Evolutionary conservation across 2,797 vertebrate species (phyloP), one percentile per base, ranked within the genome.

Genomic region (Anguilla marmorata): DNA sequence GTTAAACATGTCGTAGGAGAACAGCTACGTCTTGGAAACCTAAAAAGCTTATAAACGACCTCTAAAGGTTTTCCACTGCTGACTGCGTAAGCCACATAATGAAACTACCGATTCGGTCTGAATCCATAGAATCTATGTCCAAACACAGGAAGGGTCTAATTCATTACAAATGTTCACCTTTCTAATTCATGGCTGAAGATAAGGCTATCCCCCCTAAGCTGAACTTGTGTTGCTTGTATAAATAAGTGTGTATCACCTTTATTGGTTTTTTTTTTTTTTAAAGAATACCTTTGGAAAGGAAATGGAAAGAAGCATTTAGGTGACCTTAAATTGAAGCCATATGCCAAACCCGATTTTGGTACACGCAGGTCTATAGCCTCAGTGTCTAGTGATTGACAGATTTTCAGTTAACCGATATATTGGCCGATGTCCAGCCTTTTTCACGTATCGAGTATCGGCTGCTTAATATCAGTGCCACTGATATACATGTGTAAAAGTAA

Each of bases 1-100:
- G 83, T 74, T 88, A 56, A 88, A 63, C 60, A 52, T 74, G 33
- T 54, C 87, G 63, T 12, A 7, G 11, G 82, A 66, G 9, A 52
- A 60, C 33, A 41, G 52, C 85, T 85, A 85, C 30, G 21, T 41
- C 19, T 79, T 7, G 37, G 54, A 21, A 56, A 72, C 66, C 56
- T 76, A 37, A 1, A 12, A 21, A 37, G 74, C 30, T 41, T 82
- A n/a, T 48, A 21, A 45, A 80, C 45, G 16, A 80, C 19, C 11
- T 50, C 7, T 48, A 82, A 82, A 76, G 16, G 3, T 41, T 19
- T 76, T 14, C n/a, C 33, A 76, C 11, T 24, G 19, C 45, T n/a
- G 4, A 45, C 5, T 45, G 76, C 21, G 30, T 41, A 45, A 16
- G 41, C 19, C 72, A 76, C 27, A 80, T 45, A 80, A 80, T 80